phyloP scores from a whole-genome alignment of 2,888 invertebrate genomes.

The Drosophila mettleri region DNA sequence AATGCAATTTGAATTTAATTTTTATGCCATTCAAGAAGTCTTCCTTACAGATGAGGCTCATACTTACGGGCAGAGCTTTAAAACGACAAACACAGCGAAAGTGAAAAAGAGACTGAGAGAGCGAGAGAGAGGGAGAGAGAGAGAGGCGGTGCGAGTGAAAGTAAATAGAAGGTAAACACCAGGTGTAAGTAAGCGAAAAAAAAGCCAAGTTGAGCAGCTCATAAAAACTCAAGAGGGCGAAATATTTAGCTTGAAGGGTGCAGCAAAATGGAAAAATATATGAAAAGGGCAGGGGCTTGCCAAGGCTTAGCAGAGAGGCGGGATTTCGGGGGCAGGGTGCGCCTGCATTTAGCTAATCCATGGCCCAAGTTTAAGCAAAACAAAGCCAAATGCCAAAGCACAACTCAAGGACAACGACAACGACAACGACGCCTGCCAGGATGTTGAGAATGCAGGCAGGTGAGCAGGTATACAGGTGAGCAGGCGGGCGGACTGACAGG shows the following conservation, averaged over 20 bases:
- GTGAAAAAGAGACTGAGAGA: background rate
- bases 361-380: slow-evolving; percentile 67
- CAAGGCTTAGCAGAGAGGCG: slow-evolving; percentile 11
- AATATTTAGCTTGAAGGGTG: slow-evolving; percentile 71
- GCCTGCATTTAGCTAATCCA: slow-evolving; percentile 75
- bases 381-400: slow-evolving; percentile 59
- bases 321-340: background rate
- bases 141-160: slow-evolving; percentile 8
- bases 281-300: background rate
- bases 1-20: slow-evolving; percentile 4
- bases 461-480: background rate
- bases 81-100: slow-evolving; percentile 18
- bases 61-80: slow-evolving; percentile 14
- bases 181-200: slow-evolving; percentile 64
- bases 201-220: slow-evolving; percentile 66
- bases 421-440: slow-evolving; percentile 4
- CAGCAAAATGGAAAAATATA: slow-evolving; percentile 22
- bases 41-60: slow-evolving; percentile 20
- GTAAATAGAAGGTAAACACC: slow-evolving; percentile 60
- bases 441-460: slow-evolving; percentile 25
- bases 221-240: slow-evolving; percentile 72
- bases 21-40: slow-evolving; percentile 17
- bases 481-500: slow-evolving; percentile 17
- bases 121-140: slow-evolving; percentile 3
- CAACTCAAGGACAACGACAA: slow-evolving; percentile 48